These are phyloP conservation scores for Synanthedon vespiformis DNA, from an alignment of 2,888 invertebrate genomes.

Conservation along the genomic window DNA sequence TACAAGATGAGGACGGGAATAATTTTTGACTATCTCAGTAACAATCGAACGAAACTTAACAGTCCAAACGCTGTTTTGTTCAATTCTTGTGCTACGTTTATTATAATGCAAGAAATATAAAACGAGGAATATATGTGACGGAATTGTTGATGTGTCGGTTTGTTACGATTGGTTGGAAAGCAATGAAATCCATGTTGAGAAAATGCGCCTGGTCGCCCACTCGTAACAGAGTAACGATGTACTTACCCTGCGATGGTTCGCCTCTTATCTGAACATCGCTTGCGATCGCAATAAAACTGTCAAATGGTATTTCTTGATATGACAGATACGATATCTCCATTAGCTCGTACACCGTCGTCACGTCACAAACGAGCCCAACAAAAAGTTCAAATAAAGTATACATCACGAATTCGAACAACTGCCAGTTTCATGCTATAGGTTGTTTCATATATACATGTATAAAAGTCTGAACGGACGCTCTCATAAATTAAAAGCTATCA, in stretches of 20 bases:
- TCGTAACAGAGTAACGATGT: slow-evolving; percentile 15
- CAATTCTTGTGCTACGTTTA: too few relatives aligned
- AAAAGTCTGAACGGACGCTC: slow-evolving; percentile 30
- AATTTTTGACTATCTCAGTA: too few relatives aligned
- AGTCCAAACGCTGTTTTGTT: too few relatives aligned
- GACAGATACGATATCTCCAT: slow-evolving; percentile 62
- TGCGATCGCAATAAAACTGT: slow-evolving; percentile 59
- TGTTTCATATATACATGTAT: slow-evolving; percentile 7
- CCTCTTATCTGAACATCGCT: slow-evolving; percentile 42
- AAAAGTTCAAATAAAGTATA: slow-evolving; percentile 32
- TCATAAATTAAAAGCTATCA: slow-evolving; percentile 65
- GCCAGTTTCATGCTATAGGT: slow-evolving; percentile 22
- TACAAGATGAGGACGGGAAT: too few relatives aligned
- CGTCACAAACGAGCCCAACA: slow-evolving; percentile 34
- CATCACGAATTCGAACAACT: slow-evolving; percentile 38
- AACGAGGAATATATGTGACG: too few relatives aligned
- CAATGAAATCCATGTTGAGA: background rate
- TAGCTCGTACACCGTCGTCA: slow-evolving; percentile 49
- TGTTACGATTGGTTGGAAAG: background rate
- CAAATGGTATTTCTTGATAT: slow-evolving; percentile 53
- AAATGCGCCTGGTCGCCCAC: background rate
- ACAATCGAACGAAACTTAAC: too few relatives aligned
- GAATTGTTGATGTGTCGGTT: too few relatives aligned
- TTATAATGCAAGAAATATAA: too few relatives aligned
- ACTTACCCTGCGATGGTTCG: slow-evolving; percentile 25